A percentile compares a stretch with the other conserved stretches of the same genome.
These are phyloP conservation scores for Junonia oenone DNA, from an alignment of 2,888 invertebrate species.

Conservation along the genomic window DNA sequence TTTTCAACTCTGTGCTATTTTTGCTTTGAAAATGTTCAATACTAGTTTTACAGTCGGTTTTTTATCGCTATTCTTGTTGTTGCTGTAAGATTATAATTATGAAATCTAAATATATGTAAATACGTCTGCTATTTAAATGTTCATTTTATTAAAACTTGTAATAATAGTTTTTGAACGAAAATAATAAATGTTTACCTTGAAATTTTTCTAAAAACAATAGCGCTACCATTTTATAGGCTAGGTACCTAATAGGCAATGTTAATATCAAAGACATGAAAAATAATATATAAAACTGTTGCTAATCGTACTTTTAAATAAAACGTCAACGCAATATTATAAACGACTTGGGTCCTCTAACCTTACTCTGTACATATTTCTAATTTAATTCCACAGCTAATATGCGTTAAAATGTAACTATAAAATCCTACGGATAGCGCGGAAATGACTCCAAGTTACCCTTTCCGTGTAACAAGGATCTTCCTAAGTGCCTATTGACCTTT, in stretches of 20 bases:
- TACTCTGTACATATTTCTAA: slow-evolving; percentile 2
- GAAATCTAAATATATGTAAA: too few relatives aligned
- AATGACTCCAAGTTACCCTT: slow-evolving; percentile 38
- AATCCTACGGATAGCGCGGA: slow-evolving; percentile 19
- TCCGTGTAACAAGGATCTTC: slow-evolving; percentile 51
- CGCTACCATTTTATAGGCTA: too few relatives aligned
- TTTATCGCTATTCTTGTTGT: too few relatives aligned
- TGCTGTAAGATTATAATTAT: too few relatives aligned
- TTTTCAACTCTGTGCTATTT: neutral
- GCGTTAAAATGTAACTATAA: slow-evolving; percentile 21
- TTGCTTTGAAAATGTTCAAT: neutral
- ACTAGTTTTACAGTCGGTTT: neutral
- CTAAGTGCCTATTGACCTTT: slow-evolving; percentile 54
- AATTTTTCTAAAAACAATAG: too few relatives aligned
- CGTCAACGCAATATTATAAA: neutral
- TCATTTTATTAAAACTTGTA: too few relatives aligned
- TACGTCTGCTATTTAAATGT: too few relatives aligned
- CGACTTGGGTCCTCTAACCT: neutral
- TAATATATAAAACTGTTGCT: too few relatives aligned
- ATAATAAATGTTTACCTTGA: too few relatives aligned
- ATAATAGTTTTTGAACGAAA: too few relatives aligned
- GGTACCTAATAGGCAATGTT: too few relatives aligned
- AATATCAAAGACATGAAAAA: too few relatives aligned
- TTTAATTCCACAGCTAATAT: slow-evolving; percentile 15
- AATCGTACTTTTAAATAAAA: neutral